Evolutionary conservation across 1,140 invertebrate genomes (phyloP).

Genomic region (Achroia grisella): DNA sequence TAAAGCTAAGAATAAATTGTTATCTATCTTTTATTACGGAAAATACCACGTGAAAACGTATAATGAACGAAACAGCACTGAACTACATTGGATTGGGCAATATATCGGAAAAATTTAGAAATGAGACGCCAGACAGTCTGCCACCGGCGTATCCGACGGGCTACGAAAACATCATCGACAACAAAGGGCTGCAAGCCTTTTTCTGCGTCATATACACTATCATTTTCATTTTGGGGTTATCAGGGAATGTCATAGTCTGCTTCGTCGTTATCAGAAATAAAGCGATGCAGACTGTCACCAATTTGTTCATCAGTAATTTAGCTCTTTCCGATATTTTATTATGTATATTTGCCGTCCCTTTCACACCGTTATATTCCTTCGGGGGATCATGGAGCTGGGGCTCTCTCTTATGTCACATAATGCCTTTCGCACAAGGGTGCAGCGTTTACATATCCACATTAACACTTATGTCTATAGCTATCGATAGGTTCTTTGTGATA

Average conservation of each 20-base stretch:
- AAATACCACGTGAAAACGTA: constrained; percentile 17
- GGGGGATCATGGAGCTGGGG: constrained; percentile 94
- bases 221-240: constrained; percentile 92
- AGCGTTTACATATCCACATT: constrained; percentile 98
- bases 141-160: constrained; percentile 17
- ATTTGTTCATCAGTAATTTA: constrained; percentile 97
- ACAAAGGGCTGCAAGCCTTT: constrained; percentile 81
- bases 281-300: constrained; percentile 99
- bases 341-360: constrained; percentile 94
- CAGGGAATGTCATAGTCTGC: constrained; percentile 95
- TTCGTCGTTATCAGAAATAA: constrained; percentile 94
- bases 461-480: constrained; percentile 96
- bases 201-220: constrained; percentile 90
- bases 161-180: constrained; percentile 77
- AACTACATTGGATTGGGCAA: constrained; percentile 32
- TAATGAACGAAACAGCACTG: constrained; percentile 46
- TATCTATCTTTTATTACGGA: constrained; percentile 21
- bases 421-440: constrained; percentile 93
- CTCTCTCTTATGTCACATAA: constrained; percentile 89
- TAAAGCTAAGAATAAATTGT: constrained; percentile 36
- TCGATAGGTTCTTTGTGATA: constrained; percentile 98
- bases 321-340: constrained; percentile 96
- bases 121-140: constrained; percentile 24
- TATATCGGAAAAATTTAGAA: constrained; percentile 31
- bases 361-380: constrained; percentile 95